A percentile compares a stretch with the other conserved stretches of the same genome.
phyloP scores from a whole-genome alignment of 2,888 invertebrate species.

The Lepidonotus clava region DNA sequence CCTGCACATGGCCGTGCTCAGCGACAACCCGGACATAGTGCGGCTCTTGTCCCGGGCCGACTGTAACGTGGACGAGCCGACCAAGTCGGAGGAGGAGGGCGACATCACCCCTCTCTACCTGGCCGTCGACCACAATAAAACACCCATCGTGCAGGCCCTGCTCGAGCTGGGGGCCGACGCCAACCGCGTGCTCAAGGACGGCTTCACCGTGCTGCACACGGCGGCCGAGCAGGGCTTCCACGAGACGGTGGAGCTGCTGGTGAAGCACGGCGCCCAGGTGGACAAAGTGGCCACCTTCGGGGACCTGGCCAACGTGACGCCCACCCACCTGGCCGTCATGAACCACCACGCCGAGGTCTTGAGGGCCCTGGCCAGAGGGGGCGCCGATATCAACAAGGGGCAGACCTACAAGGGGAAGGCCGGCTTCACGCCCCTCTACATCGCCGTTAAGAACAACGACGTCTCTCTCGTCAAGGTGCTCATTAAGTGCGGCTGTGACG shows the following conservation, averaged over 20 bases:
- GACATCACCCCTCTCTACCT: slow-evolving; percentile 64
- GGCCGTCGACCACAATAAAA: slow-evolving; percentile 61
- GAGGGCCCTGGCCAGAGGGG: slow-evolving; percentile 46
- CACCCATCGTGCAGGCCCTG: slow-evolving; percentile 58
- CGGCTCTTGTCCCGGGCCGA: slow-evolving; percentile 55
- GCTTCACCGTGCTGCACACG: slow-evolving; percentile 64
- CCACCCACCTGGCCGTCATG: slow-evolving; percentile 64
- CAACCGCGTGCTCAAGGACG: slow-evolving; percentile 62
- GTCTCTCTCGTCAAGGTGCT: slow-evolving; percentile 67
- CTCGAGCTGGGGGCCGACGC: slow-evolving; percentile 62
- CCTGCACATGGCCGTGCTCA: slow-evolving; percentile 63
- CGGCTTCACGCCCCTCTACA: slow-evolving; percentile 69
- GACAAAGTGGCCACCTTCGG: slow-evolving; percentile 62
- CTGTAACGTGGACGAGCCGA: slow-evolving; percentile 56
- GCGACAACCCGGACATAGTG: slow-evolving; percentile 58
- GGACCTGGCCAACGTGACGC: slow-evolving; percentile 61
- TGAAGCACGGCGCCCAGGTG: slow-evolving; percentile 54
- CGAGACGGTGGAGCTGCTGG: slow-evolving; percentile 57
- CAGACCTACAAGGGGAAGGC: slow-evolving; percentile 57
- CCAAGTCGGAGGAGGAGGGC: slow-evolving; percentile 61
- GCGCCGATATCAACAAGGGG: slow-evolving; percentile 60
- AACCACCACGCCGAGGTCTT: slow-evolving; percentile 59
- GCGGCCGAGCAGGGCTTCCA: slow-evolving; percentile 63
- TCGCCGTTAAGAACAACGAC: slow-evolving; percentile 68
- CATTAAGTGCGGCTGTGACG: slow-evolving; percentile 67